Conservation (phyloP, 1,140 invertebrate species). For the Polypedilum pembai region DNA sequence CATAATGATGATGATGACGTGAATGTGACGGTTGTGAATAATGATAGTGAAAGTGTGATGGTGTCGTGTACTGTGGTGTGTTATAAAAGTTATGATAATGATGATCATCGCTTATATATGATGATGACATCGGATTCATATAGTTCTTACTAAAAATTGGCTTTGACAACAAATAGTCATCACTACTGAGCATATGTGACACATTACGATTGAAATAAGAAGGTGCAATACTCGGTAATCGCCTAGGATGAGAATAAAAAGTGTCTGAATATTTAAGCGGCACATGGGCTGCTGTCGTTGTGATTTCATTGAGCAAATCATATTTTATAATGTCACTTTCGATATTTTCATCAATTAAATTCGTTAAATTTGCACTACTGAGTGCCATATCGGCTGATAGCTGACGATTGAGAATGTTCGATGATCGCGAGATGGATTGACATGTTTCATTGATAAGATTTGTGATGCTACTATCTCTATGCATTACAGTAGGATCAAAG, state of each 20-base stretch:
- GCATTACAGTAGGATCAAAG: background rate
- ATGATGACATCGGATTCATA: conserved; percentile 1
- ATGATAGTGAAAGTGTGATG: conserved; percentile 32
- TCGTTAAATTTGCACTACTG: background rate
- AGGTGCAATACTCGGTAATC: background rate
- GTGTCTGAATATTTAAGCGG: conserved; percentile 6
- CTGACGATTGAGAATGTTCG: conserved; percentile 39
- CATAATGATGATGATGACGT: conserved; percentile 23
- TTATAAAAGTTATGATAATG: conserved; percentile 33
- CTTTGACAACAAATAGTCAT: conserved; percentile 8
- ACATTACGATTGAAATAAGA: conserved; percentile 21
- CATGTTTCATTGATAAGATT: conserved; percentile 43
- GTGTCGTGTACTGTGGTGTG: conserved; percentile 36
- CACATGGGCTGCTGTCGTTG: background rate
- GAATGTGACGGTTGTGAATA: conserved; percentile 33
- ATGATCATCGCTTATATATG: conserved; percentile 30
- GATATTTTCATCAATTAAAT: conserved; percentile 25
- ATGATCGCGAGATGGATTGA: conserved; percentile 43
- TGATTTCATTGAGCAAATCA: conserved; percentile 18
- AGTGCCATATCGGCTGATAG: background rate
- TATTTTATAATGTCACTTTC: conserved; percentile 16
- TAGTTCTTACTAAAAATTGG: conserved; percentile 22
- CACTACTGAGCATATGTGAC: background rate
- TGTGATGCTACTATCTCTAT: conserved; percentile 30
- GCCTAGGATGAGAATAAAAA: background rate